These are phyloP conservation scores for Dendrophyllia cribrosa DNA, from an alignment of 64 coral and sea anemone species.

Conservation along the genomic window DNA sequence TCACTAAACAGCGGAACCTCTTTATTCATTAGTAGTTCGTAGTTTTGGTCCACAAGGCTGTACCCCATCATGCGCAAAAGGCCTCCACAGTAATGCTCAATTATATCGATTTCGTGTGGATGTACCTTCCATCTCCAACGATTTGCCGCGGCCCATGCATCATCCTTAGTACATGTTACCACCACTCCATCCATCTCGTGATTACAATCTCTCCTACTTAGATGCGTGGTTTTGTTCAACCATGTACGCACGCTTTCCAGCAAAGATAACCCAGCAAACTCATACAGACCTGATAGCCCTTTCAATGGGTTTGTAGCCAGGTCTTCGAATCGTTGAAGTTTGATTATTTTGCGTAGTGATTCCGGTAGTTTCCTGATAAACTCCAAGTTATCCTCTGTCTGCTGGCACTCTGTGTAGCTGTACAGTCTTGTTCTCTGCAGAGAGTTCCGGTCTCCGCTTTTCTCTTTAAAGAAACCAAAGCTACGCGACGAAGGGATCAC, in stretches of 20 bases:
- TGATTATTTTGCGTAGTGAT: not conserved
- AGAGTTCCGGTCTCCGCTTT: not conserved
- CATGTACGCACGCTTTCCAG: conserved; percentile 14
- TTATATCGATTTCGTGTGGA: conserved; percentile 18
- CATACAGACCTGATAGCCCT: not conserved
- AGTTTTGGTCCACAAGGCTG: not conserved
- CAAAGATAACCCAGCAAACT: conserved; percentile 14
- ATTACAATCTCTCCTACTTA: not conserved
- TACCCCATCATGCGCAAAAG: conserved; percentile 12
- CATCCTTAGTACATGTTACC: not conserved
- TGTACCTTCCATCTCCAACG: conserved; percentile 44
- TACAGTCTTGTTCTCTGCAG: not conserved
- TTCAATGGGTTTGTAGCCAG: not conserved
- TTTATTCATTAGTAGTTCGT: not conserved
- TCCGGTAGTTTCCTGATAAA: not conserved
- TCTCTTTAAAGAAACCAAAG: not conserved
- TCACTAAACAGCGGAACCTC: conserved; percentile 12
- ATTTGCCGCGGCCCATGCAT: conserved; percentile 10
- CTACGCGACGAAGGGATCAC: not conserved
- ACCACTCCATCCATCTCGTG: not conserved
- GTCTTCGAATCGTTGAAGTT: conserved; percentile 34
- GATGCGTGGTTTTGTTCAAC: conserved; percentile 39
- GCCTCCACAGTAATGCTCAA: conserved; percentile 11
- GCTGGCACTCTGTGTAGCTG: not conserved
- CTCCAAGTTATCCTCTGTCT: conserved; percentile 21